These are phyloP conservation scores for Halictus rubicundus DNA, from an alignment of 1,140 invertebrate genomes.

Conservation along the genomic window DNA sequence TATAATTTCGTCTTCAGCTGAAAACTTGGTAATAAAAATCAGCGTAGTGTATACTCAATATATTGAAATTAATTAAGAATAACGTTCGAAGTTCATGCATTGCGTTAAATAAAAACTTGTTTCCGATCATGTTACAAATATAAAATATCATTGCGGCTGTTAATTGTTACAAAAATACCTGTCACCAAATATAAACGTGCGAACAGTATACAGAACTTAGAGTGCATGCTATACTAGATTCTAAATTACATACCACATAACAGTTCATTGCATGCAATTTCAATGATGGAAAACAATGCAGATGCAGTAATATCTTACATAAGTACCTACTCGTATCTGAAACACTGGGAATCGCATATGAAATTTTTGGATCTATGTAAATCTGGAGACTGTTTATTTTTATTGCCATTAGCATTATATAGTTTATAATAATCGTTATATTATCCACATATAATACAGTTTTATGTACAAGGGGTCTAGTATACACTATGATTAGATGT, in stretches of 20 bases:
- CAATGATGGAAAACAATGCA: not conserved
- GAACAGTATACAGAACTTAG: not conserved
- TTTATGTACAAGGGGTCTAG: conserved; percentile 74
- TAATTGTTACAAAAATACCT: not conserved
- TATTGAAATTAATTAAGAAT: not conserved
- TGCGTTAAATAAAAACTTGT: not conserved
- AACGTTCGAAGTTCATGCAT: not conserved
- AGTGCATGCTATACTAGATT: not conserved
- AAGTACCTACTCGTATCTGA: conserved; percentile 31
- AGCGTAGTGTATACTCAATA: not conserved
- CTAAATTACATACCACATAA: not conserved
- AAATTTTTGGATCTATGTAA: conserved; percentile 54
- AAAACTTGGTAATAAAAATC: not conserved
- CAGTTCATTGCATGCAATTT: not conserved
- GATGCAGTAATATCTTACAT: conserved; percentile 7
- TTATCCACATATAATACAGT: conserved; percentile 79
- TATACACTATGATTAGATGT: conserved; percentile 72
- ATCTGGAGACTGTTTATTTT: conserved; percentile 73
- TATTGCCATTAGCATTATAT: conserved; percentile 75
- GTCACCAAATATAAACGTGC: not conserved
- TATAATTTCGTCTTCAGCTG: not conserved
- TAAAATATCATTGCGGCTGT: not conserved
- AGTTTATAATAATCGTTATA: conserved; percentile 73
- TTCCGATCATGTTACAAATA: not conserved
- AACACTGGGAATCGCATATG: conserved; percentile 33